Conservation (phyloP, 2,113 vertebrate genomes). For the Corythoichthys haematopterus region DNA sequence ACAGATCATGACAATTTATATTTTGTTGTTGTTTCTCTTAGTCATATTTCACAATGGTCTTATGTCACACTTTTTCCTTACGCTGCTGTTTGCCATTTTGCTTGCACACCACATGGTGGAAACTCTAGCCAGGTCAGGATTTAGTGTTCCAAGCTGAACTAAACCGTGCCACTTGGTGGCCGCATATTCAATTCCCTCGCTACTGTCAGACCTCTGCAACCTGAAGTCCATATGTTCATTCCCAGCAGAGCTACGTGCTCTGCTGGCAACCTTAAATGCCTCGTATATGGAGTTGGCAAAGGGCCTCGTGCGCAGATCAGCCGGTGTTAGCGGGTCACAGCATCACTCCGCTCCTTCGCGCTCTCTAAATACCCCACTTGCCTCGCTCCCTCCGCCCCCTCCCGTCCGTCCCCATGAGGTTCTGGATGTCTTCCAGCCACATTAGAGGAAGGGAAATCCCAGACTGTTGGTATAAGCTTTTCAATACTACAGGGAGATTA, state of each 20-base stretch:
- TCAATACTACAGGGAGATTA: slow-evolving; percentile 86
- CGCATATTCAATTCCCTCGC: neutral
- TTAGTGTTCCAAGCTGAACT: neutral
- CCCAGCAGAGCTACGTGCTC: slow-evolving; percentile 16
- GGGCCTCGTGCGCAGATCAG: slow-evolving; percentile 55
- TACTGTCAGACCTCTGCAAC: neutral
- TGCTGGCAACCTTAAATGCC: slow-evolving; percentile 48
- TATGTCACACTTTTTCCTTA: neutral
- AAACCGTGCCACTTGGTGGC: neutral
- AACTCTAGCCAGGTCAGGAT: neutral
- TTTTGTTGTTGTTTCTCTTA: neutral
- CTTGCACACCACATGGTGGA: neutral
- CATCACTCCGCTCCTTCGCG: slow-evolving; percentile 64
- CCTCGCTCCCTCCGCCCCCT: slow-evolving; percentile 27
- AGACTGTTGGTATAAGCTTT: slow-evolving; percentile 84
- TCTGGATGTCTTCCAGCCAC: slow-evolving; percentile 81
- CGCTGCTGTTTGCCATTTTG: neutral
- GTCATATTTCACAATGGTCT: neutral
- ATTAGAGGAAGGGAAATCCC: slow-evolving; percentile 85
- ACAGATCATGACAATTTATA: neutral
- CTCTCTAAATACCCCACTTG: slow-evolving; percentile 14
- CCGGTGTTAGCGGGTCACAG: slow-evolving; percentile 60
- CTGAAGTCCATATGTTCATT: slow-evolving; percentile 4
- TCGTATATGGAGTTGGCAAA: slow-evolving; percentile 56
- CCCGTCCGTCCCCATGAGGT: slow-evolving; percentile 55